Conservation (phyloP, 37 sponge, comb jelly and placozoan species). For the Lycopodina hypogea region DNA sequence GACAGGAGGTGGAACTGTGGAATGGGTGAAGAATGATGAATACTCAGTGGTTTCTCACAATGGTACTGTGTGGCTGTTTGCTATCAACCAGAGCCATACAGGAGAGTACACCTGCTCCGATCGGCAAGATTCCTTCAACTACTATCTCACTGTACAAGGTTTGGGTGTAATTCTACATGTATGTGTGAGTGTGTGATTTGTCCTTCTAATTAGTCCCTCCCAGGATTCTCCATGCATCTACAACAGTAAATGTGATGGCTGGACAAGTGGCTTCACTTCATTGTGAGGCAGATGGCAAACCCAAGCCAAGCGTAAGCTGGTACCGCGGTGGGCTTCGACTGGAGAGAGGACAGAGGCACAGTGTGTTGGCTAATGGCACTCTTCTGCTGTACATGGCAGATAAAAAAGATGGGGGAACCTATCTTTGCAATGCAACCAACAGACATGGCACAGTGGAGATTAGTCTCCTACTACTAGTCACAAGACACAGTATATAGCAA, state of each 20-base stretch:
- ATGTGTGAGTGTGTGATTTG: neutral
- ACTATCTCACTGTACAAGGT: conserved; percentile 22
- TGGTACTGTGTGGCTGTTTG: neutral
- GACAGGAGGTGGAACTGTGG: neutral
- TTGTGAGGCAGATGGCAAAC: conserved; percentile 19
- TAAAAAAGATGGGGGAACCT: neutral
- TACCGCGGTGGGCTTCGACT: conserved; percentile 2
- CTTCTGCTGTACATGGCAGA: conserved; percentile 11
- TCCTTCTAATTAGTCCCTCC: conserved; percentile 1
- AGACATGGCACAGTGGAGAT: neutral
- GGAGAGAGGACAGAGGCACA: neutral
- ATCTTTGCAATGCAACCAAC: conserved; percentile 7
- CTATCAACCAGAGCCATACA: neutral
- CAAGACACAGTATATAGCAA: no score
- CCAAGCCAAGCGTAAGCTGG: conserved; percentile 5
- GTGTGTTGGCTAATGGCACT: conserved; percentile 17
- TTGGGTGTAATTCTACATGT: neutral
- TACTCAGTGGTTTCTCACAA: neutral
- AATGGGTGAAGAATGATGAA: conserved; percentile 8
- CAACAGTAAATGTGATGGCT: neutral
- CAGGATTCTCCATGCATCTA: neutral
- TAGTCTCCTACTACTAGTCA: no score
- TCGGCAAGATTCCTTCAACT: neutral
- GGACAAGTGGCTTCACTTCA: neutral
- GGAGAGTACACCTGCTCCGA: conserved; percentile 36